A percentile compares a stretch with the other conserved stretches of the same genome.
Conservation (phyloP, 1,140 invertebrate species). For the Solen grandis region DNA sequence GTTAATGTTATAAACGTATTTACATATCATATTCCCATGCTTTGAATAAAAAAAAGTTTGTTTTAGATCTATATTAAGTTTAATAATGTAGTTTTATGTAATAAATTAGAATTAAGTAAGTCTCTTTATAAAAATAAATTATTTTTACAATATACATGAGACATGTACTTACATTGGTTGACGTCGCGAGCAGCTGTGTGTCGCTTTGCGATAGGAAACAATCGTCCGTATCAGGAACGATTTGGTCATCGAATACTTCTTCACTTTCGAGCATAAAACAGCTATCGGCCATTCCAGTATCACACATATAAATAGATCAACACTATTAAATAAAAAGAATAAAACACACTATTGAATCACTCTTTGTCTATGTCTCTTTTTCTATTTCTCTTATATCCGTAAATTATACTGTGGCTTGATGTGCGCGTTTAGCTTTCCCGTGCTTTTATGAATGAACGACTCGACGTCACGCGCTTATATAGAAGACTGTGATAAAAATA, state of each 20-base stretch:
- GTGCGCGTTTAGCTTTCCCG: constrained; percentile 19
- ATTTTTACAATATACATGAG: no score
- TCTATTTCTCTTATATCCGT: background rate
- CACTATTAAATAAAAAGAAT: background rate
- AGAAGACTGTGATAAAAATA: constrained; percentile 35
- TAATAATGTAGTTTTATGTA: no score
- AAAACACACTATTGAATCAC: constrained; percentile 14
- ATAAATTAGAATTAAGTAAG: no score
- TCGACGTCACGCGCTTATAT: constrained; percentile 49
- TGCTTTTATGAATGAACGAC: constrained; percentile 58
- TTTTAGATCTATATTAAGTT: no score
- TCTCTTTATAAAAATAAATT: no score
- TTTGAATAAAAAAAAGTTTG: no score
- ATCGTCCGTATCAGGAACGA: constrained; percentile 78
- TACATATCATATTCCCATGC: no score
- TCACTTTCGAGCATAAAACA: constrained; percentile 57
- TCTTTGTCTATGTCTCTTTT: background rate
- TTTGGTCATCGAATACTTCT: constrained; percentile 77
- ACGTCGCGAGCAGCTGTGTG: constrained; percentile 30
- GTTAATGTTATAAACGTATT: no score
- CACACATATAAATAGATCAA: background rate
- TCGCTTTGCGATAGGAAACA: constrained; percentile 73
- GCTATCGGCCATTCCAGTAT: constrained; percentile 66
- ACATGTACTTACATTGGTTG: constrained; percentile 69
- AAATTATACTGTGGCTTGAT: background rate